Percentiles rank a stretch among this genome's conserved stretches.
Evolutionary conservation across 2,888 invertebrate genomes (phyloP).

Genomic region (Vandiemenella viatica): DNA sequence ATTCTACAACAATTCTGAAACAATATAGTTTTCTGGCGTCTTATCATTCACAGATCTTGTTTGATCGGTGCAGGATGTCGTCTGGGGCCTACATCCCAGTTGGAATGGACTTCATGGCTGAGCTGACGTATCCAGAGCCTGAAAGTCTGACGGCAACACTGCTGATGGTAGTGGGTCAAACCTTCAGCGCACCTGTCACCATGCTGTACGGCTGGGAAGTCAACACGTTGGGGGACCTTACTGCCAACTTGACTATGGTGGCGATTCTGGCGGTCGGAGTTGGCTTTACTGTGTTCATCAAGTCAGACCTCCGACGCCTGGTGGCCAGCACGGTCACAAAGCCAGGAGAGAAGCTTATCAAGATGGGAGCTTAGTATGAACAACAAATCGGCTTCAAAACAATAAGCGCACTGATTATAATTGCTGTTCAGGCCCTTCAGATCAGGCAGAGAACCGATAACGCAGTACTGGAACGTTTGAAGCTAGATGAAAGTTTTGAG

Average conservation of each 20-base stretch:
- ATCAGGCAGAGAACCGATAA: no score
- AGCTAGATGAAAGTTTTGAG: no score
- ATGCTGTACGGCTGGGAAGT: not conserved
- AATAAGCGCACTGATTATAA: no score
- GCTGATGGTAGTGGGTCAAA: not conserved
- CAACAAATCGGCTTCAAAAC: no score
- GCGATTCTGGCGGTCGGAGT: not conserved
- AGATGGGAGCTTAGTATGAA: no score
- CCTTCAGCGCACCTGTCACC: not conserved
- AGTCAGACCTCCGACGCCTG: not conserved
- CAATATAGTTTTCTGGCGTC: not conserved
- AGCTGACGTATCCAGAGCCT: not conserved
- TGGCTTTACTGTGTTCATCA: not conserved
- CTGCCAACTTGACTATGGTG: not conserved
- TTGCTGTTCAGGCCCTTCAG: no score
- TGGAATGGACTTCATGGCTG: not conserved
- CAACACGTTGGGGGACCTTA: not conserved
- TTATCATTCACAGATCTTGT: no score
- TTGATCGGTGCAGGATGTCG: not conserved
- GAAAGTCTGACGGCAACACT: not conserved
- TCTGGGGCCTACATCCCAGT: not conserved
- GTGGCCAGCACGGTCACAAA: not conserved
- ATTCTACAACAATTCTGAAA: not conserved
- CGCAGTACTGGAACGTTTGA: no score
- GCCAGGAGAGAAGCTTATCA: no score